Conservation (phyloP, 2,797 vertebrate species). For the Malurus splendens region DNA sequence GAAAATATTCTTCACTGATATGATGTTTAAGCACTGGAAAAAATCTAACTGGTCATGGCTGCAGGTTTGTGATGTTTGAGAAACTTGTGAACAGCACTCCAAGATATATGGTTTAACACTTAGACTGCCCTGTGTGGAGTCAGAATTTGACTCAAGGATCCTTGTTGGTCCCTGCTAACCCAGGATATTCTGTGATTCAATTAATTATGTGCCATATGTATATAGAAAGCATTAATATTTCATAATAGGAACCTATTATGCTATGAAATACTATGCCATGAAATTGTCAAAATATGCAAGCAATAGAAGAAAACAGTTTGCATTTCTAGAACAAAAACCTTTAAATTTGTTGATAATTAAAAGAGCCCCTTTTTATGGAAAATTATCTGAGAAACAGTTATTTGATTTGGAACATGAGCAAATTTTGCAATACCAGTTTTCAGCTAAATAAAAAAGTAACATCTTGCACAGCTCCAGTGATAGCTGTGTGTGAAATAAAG, state of each 20-base stretch:
- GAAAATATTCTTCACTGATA: not conserved
- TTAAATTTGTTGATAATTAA: not conserved
- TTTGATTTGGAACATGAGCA: slow-evolving; percentile 9
- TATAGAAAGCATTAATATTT: not conserved
- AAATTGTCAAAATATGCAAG: not conserved
- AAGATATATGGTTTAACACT: not conserved
- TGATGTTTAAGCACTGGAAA: not conserved
- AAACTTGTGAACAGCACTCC: not conserved
- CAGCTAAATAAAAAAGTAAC: slow-evolving; percentile 15
- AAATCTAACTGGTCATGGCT: not conserved
- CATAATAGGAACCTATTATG: not conserved
- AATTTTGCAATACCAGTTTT: slow-evolving; percentile 10
- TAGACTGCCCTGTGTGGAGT: not conserved
- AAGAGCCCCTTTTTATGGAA: not conserved
- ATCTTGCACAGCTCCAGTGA: slow-evolving; percentile 6
- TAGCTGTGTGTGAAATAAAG: slow-evolving; percentile 10
- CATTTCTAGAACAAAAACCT: not conserved
- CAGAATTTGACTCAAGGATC: not conserved
- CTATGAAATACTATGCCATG: not conserved
- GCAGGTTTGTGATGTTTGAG: not conserved
- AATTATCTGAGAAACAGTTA: not conserved
- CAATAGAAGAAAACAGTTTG: not conserved
- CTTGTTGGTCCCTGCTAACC: not conserved
- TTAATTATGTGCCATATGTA: not conserved
- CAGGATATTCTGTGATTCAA: not conserved